These are phyloP conservation scores for Archocentrus centrarchus DNA, from an alignment of 2,113 vertebrate genomes.

Conservation along the genomic window DNA sequence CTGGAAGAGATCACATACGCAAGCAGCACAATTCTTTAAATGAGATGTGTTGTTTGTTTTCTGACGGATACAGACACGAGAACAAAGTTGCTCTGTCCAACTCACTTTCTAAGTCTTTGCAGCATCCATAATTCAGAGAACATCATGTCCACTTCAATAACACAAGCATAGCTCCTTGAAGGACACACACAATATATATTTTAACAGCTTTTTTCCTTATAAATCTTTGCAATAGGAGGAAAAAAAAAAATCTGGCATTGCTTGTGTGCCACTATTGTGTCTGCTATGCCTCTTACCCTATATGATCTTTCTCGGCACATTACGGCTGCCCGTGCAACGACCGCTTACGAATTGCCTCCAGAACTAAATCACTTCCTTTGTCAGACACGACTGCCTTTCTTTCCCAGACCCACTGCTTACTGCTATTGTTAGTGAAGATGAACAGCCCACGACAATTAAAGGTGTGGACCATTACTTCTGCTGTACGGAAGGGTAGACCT, in stretches of 20 bases:
- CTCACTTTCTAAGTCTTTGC: slow-evolving; percentile 32
- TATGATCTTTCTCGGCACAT: slow-evolving; percentile 66
- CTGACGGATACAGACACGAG: slow-evolving; percentile 31
- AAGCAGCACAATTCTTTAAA: slow-evolving; percentile 46
- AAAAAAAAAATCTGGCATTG: slow-evolving; percentile 6
- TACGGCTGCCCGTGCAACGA: slow-evolving; percentile 61
- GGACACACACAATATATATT: slow-evolving; percentile 51
- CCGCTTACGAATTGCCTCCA: slow-evolving; percentile 63
- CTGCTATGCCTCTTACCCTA: slow-evolving; percentile 55
- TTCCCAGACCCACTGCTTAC: slow-evolving; percentile 72
- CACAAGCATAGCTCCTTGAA: slow-evolving; percentile 33
- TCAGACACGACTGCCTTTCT: slow-evolving; percentile 75
- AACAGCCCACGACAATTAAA: slow-evolving; percentile 82
- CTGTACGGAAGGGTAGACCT: slow-evolving; percentile 73
- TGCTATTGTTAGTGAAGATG: slow-evolving; percentile 83
- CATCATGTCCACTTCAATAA: slow-evolving; percentile 54
- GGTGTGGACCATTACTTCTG: slow-evolving; percentile 83
- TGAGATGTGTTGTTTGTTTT: slow-evolving; percentile 54
- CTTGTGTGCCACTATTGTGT: slow-evolving; percentile 50
- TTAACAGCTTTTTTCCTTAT: slow-evolving; percentile 41
- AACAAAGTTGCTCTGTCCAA: slow-evolving; percentile 44
- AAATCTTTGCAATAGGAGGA: slow-evolving; percentile 40
- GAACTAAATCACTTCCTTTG: slow-evolving; percentile 81
- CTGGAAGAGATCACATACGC: slow-evolving; percentile 32
- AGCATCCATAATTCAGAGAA: slow-evolving; percentile 44